Evolutionary conservation across 2,888 invertebrate genomes (phyloP).

Genomic region (Dolichomitus sp.): DNA sequence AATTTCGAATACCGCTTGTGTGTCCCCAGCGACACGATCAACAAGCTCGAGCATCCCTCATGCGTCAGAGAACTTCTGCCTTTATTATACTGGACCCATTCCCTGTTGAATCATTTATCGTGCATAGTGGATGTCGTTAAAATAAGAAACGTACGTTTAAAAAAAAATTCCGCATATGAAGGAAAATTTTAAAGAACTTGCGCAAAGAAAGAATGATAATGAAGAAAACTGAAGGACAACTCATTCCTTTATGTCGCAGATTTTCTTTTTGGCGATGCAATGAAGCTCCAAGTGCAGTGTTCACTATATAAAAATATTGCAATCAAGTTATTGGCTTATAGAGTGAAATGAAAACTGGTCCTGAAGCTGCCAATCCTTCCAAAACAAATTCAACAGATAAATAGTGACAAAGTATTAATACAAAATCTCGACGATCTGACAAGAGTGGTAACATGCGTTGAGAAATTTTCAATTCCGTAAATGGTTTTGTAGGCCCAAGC

Average conservation of each 20-base stretch:
- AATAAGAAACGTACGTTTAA: neutral
- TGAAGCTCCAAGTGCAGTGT: neutral
- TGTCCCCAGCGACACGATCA: neutral
- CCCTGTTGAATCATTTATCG: neutral
- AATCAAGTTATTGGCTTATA: neutral
- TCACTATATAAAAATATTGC: neutral
- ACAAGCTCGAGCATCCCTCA: neutral
- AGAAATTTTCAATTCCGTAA: constrained; percentile 54
- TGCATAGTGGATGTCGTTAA: neutral
- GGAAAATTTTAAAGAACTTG: neutral
- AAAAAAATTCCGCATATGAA: neutral
- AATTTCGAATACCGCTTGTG: constrained; percentile 67
- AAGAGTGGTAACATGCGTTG: constrained; percentile 32
- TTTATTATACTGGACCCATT: constrained; percentile 54
- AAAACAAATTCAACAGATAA: neutral
- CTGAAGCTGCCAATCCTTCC: neutral
- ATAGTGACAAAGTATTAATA: constrained; percentile 40
- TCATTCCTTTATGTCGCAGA: neutral
- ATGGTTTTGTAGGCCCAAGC: constrained; percentile 52
- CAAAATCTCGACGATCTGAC: constrained; percentile 16
- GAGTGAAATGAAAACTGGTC: neutral
- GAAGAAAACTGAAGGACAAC: neutral
- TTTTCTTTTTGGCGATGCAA: neutral
- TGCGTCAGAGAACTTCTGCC: constrained; percentile 41
- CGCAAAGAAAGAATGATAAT: neutral